Percentiles rank a stretch among this genome's conserved stretches.
Evolutionary conservation across 2,113 vertebrate genomes (phyloP).

Genomic region (Zapus hudsonius): DNA sequence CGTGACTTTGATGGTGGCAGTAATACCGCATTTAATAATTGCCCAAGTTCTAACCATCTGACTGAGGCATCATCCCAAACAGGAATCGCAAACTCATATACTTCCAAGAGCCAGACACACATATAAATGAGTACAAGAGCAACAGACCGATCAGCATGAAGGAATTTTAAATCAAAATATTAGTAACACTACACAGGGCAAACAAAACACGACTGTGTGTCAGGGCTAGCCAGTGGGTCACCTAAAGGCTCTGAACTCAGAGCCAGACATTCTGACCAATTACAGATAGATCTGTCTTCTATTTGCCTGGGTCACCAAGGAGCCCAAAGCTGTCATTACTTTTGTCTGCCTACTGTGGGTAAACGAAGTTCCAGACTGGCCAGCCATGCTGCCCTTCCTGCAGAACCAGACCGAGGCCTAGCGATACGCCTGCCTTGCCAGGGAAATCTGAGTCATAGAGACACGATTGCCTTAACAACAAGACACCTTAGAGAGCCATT

Average conservation of each 20-base stretch:
- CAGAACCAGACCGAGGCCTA: slow-evolving; percentile 44
- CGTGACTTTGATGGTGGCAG: neutral
- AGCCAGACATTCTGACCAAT: neutral
- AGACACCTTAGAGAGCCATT: slow-evolving; percentile 16
- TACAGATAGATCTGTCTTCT: neutral
- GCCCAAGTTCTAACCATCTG: neutral
- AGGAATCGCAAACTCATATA: neutral
- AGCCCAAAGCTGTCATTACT: neutral
- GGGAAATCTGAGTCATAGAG: slow-evolving; percentile 60
- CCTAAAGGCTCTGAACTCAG: neutral
- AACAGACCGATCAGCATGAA: neutral
- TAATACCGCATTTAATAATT: neutral
- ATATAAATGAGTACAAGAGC: neutral
- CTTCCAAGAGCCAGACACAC: neutral
- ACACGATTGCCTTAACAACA: slow-evolving; percentile 3
- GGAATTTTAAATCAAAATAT: neutral
- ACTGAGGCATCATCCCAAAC: neutral
- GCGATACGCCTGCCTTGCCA: slow-evolving; percentile 34
- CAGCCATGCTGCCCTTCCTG: neutral
- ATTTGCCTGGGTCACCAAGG: neutral
- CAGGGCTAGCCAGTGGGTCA: neutral
- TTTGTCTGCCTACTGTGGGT: neutral
- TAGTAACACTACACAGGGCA: neutral
- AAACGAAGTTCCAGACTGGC: neutral
- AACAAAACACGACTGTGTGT: neutral